Evolutionary conservation across 2,888 invertebrate genomes (phyloP), one percentile per base, ranked within the genome.

Genomic region (Atethmia centrago): DNA sequence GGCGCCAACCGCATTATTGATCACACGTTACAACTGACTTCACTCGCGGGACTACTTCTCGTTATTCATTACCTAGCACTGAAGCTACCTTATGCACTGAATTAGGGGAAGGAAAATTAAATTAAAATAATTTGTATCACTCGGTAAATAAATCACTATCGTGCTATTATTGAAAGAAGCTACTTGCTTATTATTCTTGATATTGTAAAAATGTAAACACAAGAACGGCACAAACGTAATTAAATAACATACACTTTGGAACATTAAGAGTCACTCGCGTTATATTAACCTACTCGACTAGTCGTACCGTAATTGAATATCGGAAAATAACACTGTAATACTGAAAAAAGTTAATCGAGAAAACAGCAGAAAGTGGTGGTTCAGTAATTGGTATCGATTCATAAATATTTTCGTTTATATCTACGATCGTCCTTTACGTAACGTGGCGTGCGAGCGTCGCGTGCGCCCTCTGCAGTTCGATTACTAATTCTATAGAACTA

Each of bases 371-470:
- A 66, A 64, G 63, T 82, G 49, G 8, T 67, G 19, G 58, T 55
- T 79, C n/a, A 67, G 66, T 68, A 49, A 16, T 72, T 70, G 72
- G 31, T 69, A 76, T 88, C 67, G 78, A 82, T 86, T 83, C 56
- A 69, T 74, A 82, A 79, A 77, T 78, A 79, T 82, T 78, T 85
- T 71, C 16, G 53, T 80, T 85, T 74, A 74, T 80, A 79, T 79
- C 72, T 64, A 80, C 80, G 59, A 73, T 74, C 82, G 85, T 83
- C 84, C 84, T 87, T 89, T 86, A 86, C 77, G 82, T 85, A 84
- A 87, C 19, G 71, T 87, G 72, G 84, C 88, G 88, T 87, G 91
- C 28, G 62, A n/a, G 74, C 66, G 62, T 81, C 74, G 82, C 85
- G 82, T 86, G 88, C 79, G 73, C 81, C 82, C 86, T 84, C 77